A percentile compares a stretch with the other conserved stretches of the same genome.
Conservation (phyloP, 2,888 invertebrate genomes). For the Scaptomyza reducta region DNA sequence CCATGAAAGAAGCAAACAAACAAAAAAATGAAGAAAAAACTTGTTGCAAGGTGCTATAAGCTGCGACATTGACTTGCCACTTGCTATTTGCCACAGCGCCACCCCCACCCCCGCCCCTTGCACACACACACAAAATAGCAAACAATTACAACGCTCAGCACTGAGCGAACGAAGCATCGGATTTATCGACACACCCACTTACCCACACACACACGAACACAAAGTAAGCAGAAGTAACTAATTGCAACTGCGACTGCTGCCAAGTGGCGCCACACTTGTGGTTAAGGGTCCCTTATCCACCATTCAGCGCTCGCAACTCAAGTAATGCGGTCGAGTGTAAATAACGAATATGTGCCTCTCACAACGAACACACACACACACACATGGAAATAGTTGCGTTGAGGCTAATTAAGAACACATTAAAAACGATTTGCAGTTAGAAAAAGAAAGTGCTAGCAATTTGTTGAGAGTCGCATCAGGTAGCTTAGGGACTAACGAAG, state of each 20-base stretch:
- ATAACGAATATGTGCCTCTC: conserved; percentile 67
- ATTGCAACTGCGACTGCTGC: conserved; percentile 47
- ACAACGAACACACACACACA: background rate
- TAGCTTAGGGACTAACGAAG: conserved; percentile 10
- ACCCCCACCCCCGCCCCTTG: conserved; percentile 6
- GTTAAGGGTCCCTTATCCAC: conserved; percentile 26
- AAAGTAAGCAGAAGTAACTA: conserved; percentile 33
- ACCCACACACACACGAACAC: background rate
- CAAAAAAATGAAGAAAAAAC: conserved; percentile 12
- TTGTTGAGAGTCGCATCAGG: conserved; percentile 16
- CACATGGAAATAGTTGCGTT: conserved; percentile 9
- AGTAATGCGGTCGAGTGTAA: conserved; percentile 73
- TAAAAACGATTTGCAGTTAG: conserved; percentile 60
- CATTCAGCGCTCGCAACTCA: conserved; percentile 50
- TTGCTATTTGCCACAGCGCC: conserved; percentile 18
- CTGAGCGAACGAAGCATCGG: conserved; percentile 33
- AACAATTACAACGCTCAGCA: conserved; percentile 71
- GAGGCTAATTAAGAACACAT: conserved; percentile 73
- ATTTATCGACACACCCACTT: conserved; percentile 6
- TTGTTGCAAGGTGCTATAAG: conserved; percentile 71
- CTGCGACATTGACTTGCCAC: conserved; percentile 67
- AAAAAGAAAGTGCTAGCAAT: conserved; percentile 40
- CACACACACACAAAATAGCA: conserved; percentile 50
- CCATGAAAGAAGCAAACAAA: conserved; percentile 3
- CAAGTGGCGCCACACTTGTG: conserved; percentile 61